These are phyloP conservation scores for Habrosyne pyritoides DNA, from an alignment of 2,888 invertebrate genomes.

Conservation along the genomic window DNA sequence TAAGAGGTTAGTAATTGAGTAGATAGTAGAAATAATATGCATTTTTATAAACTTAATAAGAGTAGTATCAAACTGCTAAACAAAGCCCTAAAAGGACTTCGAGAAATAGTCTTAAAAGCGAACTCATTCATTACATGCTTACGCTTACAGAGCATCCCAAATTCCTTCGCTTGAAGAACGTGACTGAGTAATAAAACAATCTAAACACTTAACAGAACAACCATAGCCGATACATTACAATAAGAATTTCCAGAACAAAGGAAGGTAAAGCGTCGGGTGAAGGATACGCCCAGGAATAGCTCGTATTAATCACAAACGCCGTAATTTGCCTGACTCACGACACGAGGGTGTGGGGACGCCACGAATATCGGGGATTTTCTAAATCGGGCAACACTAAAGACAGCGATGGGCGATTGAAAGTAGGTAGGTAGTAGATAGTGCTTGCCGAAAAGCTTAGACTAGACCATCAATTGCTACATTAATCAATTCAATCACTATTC, in stretches of 20 bases:
- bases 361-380: slow-evolving; percentile 70
- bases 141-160: neutral
- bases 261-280: slow-evolving; percentile 50
- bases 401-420: slow-evolving; percentile 21
- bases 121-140: neutral
- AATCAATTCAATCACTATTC: neutral
- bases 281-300: slow-evolving; percentile 72
- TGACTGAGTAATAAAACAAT: slow-evolving; percentile 1
- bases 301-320: slow-evolving; percentile 76
- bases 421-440: slow-evolving; percentile 26
- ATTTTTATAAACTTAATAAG: too few relatives aligned
- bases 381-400: slow-evolving; percentile 50
- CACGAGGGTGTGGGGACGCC: slow-evolving; percentile 73
- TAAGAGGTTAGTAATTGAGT: too few relatives aligned
- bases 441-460: neutral
- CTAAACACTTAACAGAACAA: slow-evolving; percentile 2
- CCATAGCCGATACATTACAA: slow-evolving; percentile 28
- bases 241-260: slow-evolving; percentile 58
- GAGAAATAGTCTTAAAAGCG: neutral
- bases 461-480: neutral
- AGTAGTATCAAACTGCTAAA: neutral
- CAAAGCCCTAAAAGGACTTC: neutral
- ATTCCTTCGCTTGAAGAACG: neutral
- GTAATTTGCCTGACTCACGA: slow-evolving; percentile 81
- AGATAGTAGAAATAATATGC: too few relatives aligned